phyloP scores from a whole-genome alignment of 2,797 vertebrate genomes.

The Streptopelia turtur region DNA sequence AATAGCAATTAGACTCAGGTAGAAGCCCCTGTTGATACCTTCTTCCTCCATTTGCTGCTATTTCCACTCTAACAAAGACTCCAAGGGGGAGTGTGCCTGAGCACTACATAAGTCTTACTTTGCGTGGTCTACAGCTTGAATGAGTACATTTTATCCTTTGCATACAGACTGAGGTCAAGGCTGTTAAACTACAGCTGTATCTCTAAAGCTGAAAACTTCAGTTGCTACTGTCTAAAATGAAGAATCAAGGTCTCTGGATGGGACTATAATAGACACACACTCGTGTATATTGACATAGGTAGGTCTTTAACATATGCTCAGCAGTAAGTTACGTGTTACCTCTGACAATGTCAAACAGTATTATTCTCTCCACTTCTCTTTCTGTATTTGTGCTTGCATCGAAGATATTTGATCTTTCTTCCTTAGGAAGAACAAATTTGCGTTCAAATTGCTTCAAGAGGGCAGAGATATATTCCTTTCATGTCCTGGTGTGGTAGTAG shows the following conservation, averaged over 20 bases:
- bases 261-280: neutral
- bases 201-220: neutral
- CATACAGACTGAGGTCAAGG: neutral
- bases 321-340: neutral
- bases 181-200: neutral
- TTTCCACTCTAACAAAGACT: neutral
- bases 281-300: neutral
- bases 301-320: neutral
- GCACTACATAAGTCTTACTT: neutral
- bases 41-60: neutral
- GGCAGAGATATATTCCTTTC: neutral
- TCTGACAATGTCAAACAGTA: neutral
- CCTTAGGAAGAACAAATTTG: neutral
- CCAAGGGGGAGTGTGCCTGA: neutral
- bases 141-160: neutral
- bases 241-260: neutral
- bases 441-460: neutral
- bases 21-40: neutral
- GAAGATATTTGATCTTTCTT: slow-evolving; percentile 6
- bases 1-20: neutral
- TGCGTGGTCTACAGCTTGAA: neutral
- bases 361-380: neutral
- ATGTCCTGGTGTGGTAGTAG: neutral
- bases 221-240: neutral
- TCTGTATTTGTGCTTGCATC: slow-evolving; percentile 12